phyloP scores from a whole-genome alignment of 2,888 invertebrate genomes.

The Eurytoma adleriae region DNA sequence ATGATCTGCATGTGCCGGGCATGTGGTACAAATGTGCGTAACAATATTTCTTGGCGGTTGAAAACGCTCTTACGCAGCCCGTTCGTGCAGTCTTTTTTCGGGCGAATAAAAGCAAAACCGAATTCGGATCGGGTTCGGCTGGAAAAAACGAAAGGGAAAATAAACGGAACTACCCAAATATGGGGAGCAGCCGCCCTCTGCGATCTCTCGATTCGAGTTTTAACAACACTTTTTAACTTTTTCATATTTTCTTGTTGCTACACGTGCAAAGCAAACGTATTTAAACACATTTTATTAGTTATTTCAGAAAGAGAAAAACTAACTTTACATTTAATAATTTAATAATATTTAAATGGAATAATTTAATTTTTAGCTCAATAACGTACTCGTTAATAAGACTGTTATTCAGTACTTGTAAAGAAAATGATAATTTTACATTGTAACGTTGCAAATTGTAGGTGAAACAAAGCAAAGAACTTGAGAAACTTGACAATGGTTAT shows the following conservation, averaged over 20 bases:
- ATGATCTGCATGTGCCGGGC: constrained; percentile 55
- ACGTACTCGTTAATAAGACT: too few relatives aligned
- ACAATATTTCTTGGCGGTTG: constrained; percentile 57
- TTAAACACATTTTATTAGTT: too few relatives aligned
- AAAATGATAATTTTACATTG: too few relatives aligned
- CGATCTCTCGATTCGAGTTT: constrained; percentile 25
- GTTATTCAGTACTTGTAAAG: too few relatives aligned
- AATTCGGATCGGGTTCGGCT: neutral
- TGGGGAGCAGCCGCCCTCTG: constrained; percentile 41
- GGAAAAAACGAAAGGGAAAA: constrained; percentile 19
- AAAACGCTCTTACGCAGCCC: constrained; percentile 42
- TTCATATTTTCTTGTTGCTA: too few relatives aligned
- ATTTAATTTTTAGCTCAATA: too few relatives aligned
- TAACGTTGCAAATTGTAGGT: neutral
- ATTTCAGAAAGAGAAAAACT: too few relatives aligned
- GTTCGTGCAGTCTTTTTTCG: constrained; percentile 12
- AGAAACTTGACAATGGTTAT: constrained; percentile 16
- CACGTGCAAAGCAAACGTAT: too few relatives aligned
- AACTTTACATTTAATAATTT: too few relatives aligned
- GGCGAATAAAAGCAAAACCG: constrained; percentile 8
- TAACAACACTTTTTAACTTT: constrained; percentile 32
- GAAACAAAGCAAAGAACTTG: constrained; percentile 27
- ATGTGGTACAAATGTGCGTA: constrained; percentile 58
- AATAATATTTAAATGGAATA: too few relatives aligned
- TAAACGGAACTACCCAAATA: constrained; percentile 50